Evolutionary conservation across 2,888 invertebrate genomes (phyloP), one percentile per base, ranked within the genome.

Genomic region (Chrysomela aeneicollis): DNA sequence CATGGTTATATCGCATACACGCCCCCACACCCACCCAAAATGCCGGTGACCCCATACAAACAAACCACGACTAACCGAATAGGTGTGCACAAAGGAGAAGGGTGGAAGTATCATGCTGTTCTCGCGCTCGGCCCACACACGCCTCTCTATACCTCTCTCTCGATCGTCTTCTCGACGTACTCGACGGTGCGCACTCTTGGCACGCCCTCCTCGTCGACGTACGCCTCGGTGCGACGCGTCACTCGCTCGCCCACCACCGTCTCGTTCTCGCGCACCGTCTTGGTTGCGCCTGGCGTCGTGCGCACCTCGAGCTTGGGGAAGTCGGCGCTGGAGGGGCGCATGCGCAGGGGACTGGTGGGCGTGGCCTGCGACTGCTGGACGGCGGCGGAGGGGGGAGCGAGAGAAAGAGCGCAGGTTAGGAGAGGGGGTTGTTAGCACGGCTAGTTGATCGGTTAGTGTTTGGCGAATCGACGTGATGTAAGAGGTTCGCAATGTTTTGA

Each of bases 101-200:
- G 42, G 72, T 74, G 68, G n/a, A n/a, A 26, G 26, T 26, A 6
- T 71, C 78, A 78, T 78, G 78, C 77, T 77, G 76, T 69, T 72
- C 67, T 63, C 53, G 55, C 57, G 63, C 47, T 63, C 63, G n/a
- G 61, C 67, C 68, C 37, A 60, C 68, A 66, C 63, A 50, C 63
- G 64, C 68, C 1, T 3, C 15, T 42, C 69, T 80, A 81, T 94
- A 95, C 95, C 95, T 95, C 95, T 88, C 92, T 94, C 86, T 95
- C 95, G 87, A 95, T 94, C 86, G 94, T 90, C 88, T 94, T 95
- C 88, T 95, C 95, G 85, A 94, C 92, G 87, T 94, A 94, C 88
- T 95, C 94, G 85, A 95, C 90, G 78, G 95, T 95, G 86, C 94
- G 89, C 82, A 95, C 90, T 86, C 90, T 91, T 83, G 89, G 90